Conservation (phyloP, 2,113 vertebrate species). For the Barbus barbus region DNA sequence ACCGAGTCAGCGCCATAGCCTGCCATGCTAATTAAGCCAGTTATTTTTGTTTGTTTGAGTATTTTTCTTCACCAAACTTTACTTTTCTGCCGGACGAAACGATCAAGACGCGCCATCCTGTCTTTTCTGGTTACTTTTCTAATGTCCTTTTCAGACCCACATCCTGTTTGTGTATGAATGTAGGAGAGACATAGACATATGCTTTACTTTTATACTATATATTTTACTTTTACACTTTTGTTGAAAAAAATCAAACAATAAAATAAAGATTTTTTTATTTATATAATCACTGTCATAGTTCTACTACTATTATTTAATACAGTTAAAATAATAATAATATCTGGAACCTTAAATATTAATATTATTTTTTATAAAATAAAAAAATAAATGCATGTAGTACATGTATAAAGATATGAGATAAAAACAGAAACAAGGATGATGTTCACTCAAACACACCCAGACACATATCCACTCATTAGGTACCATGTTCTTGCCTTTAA, state of each 20-base stretch:
- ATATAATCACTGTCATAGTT: not conserved
- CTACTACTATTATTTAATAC: not conserved
- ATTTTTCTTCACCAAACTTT: slow-evolving; percentile 32
- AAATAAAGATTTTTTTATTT: not conserved
- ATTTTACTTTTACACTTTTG: too few relatives aligned
- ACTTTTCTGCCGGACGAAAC: slow-evolving; percentile 60
- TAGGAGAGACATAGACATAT: slow-evolving; percentile 36
- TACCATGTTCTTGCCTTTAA: slow-evolving; percentile 70
- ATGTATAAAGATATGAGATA: not conserved
- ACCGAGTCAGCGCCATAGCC: slow-evolving; percentile 62
- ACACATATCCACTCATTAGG: slow-evolving; percentile 69
- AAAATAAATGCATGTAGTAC: too few relatives aligned
- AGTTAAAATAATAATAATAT: not conserved
- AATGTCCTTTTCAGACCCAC: slow-evolving; percentile 67
- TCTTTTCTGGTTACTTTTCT: slow-evolving; percentile 59
- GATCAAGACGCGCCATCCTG: slow-evolving; percentile 64
- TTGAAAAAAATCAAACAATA: not conserved
- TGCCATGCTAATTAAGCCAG: slow-evolving; percentile 74
- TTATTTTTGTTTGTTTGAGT: slow-evolving; percentile 72
- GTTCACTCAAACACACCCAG: slow-evolving; percentile 40
- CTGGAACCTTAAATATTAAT: too few relatives aligned
- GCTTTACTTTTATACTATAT: too few relatives aligned
- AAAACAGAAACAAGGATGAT: not conserved
- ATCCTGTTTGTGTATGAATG: slow-evolving; percentile 48
- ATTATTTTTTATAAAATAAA: too few relatives aligned